Percentiles rank a stretch among this genome's conserved stretches.
Conservation (phyloP, 2,888 invertebrate species). For the Lysandra coridon region DNA sequence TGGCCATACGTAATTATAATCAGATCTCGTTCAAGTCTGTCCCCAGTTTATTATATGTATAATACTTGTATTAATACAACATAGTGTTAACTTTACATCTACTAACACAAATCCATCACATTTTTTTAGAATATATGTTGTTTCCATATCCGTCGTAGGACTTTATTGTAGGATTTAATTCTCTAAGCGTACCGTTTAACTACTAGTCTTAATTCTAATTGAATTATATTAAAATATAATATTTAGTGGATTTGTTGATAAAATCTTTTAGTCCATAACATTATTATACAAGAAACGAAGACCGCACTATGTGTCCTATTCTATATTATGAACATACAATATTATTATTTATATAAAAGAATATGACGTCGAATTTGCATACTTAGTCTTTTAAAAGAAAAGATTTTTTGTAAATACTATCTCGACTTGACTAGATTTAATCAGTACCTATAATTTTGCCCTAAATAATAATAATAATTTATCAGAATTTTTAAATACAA, state of each 20-base stretch:
- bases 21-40: constrained; percentile 35
- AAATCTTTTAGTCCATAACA: constrained; percentile 73
- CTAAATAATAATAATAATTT: constrained; percentile 27
- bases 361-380: constrained; percentile 32
- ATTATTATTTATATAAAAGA: constrained; percentile 35
- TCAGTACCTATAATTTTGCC: constrained; percentile 55
- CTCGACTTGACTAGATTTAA: constrained; percentile 74
- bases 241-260: constrained; percentile 67
- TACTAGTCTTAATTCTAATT: constrained; percentile 40
- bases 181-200: constrained; percentile 43
- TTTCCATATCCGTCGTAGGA: constrained; percentile 67
- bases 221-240: constrained; percentile 61
- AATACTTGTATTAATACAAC: constrained; percentile 44
- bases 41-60: constrained; percentile 41
- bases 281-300: constrained; percentile 44
- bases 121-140: constrained; percentile 79
- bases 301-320: constrained; percentile 24
- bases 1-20: constrained; percentile 12
- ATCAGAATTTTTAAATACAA: constrained; percentile 15
- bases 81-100: constrained; percentile 52
- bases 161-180: constrained; percentile 48
- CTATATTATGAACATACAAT: neutral
- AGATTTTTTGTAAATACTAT: constrained; percentile 57
- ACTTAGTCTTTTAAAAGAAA: constrained; percentile 46
- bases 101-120: constrained; percentile 79